Evolutionary conservation across 2,797 vertebrate species (phyloP).

Genomic region (Phaenicophaeus curvirostris): DNA sequence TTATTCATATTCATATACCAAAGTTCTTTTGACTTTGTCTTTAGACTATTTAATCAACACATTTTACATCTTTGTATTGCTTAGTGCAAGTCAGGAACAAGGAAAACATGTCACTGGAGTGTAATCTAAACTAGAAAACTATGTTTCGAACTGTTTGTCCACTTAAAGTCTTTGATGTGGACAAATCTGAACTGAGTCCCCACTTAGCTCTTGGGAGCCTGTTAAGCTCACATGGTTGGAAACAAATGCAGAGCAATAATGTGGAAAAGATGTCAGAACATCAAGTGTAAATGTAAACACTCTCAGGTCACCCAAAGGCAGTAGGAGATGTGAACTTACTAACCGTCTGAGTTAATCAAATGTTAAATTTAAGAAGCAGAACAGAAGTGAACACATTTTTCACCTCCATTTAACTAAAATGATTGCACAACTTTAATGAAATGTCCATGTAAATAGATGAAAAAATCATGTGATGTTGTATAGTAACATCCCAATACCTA

Average conservation of each 20-base stretch:
- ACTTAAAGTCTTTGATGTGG: not conserved
- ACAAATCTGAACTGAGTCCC: not conserved
- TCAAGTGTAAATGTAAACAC: not conserved
- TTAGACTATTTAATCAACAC: not conserved
- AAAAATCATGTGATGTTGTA: not conserved
- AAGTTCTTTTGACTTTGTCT: not conserved
- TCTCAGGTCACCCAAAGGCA: not conserved
- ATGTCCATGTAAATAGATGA: not conserved
- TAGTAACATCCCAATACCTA: not conserved
- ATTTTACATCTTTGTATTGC: not conserved
- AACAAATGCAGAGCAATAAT: not conserved
- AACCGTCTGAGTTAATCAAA: not conserved
- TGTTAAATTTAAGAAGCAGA: not conserved
- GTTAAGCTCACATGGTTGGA: not conserved
- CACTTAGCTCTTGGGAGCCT: not conserved
- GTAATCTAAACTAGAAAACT: not conserved
- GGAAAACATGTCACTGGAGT: not conserved
- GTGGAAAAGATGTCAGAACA: not conserved
- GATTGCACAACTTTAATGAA: not conserved
- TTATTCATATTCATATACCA: not conserved
- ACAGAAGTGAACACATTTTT: not conserved
- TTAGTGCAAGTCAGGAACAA: not conserved
- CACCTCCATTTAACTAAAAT: not conserved
- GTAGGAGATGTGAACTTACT: not conserved
- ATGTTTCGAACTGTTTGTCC: not conserved